Evolutionary conservation across 2,888 invertebrate species (phyloP).

Genomic region (Graphium colonna): DNA sequence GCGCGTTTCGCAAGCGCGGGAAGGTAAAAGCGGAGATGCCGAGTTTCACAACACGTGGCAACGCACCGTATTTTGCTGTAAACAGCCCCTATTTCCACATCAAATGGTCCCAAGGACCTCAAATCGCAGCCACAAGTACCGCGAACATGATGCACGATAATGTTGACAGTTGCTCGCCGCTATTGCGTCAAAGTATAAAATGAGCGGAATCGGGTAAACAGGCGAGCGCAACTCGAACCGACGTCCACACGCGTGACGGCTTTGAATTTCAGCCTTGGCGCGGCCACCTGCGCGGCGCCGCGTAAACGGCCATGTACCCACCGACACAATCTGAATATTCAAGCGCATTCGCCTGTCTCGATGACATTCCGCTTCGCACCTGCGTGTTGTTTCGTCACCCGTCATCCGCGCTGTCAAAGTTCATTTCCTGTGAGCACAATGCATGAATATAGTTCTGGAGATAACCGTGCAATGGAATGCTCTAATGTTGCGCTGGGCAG

Average conservation of each 20-base stretch:
- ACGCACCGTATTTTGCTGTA: slow-evolving; percentile 37
- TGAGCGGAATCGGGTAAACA: slow-evolving; percentile 45
- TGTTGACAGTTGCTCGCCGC: slow-evolving; percentile 26
- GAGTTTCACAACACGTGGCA: slow-evolving; percentile 70
- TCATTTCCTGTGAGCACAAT: slow-evolving; percentile 16
- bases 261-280: slow-evolving; percentile 81
- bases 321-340: slow-evolving; percentile 76
- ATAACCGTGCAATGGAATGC: slow-evolving; percentile 28
- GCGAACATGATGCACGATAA: too few species aligned
- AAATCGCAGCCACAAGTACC: slow-evolving; percentile 45
- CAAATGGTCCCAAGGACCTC: too few species aligned
- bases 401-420: slow-evolving; percentile 29
- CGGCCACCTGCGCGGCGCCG: slow-evolving; percentile 83
- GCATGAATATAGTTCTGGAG: too few species aligned
- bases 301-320: slow-evolving; percentile 79
- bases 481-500: slow-evolving; percentile 26
- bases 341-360: slow-evolving; percentile 68
- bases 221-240: slow-evolving; percentile 55
- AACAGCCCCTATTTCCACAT: background rate
- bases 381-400: slow-evolving; percentile 61
- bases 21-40: slow-evolving; percentile 77
- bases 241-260: slow-evolving; percentile 76
- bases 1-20: slow-evolving; percentile 79
- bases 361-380: slow-evolving; percentile 72
- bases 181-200: slow-evolving; percentile 27